Percentiles rank a stretch among this genome's conserved stretches.
Evolutionary conservation across 2,888 invertebrate species (phyloP).

Genomic region (Cosmopolites sordidus): DNA sequence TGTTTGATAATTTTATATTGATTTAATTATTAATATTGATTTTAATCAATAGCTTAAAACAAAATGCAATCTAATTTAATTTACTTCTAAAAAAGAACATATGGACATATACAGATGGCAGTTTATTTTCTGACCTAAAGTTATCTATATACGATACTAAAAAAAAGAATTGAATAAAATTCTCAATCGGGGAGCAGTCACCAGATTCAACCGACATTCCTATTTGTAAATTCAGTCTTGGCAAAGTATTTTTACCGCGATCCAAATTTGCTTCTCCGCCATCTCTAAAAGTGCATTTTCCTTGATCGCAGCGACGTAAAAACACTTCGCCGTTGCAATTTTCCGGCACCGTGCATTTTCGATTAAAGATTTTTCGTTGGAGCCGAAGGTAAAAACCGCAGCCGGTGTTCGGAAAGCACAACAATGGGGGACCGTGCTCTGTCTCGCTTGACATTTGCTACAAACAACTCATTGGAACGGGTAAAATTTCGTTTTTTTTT

Average conservation of each 20-base stretch:
- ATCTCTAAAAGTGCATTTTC: constrained; percentile 1
- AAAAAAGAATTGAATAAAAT: too few relatives aligned
- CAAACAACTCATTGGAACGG: background rate
- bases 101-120: too few relatives aligned
- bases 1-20: too few relatives aligned
- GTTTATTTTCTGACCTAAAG: too few relatives aligned
- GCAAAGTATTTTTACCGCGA: constrained; percentile 1
- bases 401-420: background rate
- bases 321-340: constrained; percentile 11
- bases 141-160: too few relatives aligned
- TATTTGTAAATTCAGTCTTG: background rate
- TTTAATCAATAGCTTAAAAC: too few relatives aligned
- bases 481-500: background rate
- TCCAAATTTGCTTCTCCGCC: background rate
- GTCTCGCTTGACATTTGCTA: background rate
- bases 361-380: constrained; percentile 25
- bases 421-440: background rate
- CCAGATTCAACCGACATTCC: background rate
- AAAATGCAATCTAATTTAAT: too few relatives aligned
- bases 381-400: background rate
- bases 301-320: background rate
- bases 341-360: constrained; percentile 19
- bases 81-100: too few relatives aligned
- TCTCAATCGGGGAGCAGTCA: too few relatives aligned
- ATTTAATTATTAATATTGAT: too few relatives aligned